Conservation (phyloP, 2,888 invertebrate genomes). For the Tinea trinotella region DNA sequence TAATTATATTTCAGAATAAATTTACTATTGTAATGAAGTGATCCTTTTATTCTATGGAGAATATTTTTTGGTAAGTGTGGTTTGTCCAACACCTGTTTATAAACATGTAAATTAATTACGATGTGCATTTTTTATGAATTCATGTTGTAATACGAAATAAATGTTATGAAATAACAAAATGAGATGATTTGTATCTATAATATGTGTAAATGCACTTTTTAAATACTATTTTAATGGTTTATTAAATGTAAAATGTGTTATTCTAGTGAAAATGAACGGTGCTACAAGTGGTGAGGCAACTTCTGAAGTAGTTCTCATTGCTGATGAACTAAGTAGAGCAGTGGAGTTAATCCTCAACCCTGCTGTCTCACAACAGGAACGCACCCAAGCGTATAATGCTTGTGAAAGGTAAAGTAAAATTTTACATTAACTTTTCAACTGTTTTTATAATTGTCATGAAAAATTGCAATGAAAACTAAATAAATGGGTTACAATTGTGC, state of each 20-base stretch:
- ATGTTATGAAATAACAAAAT: too few relatives aligned
- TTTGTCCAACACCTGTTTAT: neutral
- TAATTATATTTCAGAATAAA: slow-evolving; percentile 24
- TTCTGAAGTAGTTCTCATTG: slow-evolving; percentile 77
- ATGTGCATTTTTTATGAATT: too few relatives aligned
- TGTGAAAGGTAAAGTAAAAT: slow-evolving; percentile 72
- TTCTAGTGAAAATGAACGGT: slow-evolving; percentile 41
- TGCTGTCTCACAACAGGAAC: slow-evolving; percentile 80
- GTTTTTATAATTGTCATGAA: too few relatives aligned
- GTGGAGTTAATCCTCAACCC: slow-evolving; percentile 88
- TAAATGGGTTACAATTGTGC: too few relatives aligned
- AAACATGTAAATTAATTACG: too few relatives aligned
- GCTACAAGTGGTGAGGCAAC: slow-evolving; percentile 56
- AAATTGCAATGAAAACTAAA: too few relatives aligned
- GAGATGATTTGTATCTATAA: too few relatives aligned
- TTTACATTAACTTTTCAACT: too few relatives aligned
- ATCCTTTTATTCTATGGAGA: slow-evolving; percentile 36
- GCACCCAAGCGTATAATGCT: slow-evolving; percentile 87
- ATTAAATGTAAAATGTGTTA: neutral
- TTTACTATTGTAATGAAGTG: slow-evolving; percentile 29
- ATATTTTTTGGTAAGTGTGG: slow-evolving; percentile 27
- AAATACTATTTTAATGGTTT: too few relatives aligned
- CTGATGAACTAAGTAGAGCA: slow-evolving; percentile 84
- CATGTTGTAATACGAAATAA: too few relatives aligned
- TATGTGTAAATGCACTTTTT: too few relatives aligned